phyloP scores from a whole-genome alignment of 2,113 vertebrate species.

The Myotis davidii region DNA sequence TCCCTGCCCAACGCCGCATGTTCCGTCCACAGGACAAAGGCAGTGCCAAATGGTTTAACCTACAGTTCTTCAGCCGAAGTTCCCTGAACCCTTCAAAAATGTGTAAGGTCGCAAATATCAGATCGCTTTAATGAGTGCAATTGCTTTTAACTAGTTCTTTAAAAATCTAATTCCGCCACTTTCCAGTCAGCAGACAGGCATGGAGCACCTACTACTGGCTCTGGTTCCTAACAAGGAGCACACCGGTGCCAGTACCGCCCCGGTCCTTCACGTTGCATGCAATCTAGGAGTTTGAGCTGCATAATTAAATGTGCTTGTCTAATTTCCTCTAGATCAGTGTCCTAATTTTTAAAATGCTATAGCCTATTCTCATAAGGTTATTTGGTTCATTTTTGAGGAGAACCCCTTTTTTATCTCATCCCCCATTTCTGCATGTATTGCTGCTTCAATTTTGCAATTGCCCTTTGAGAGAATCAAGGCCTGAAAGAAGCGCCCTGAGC shows the following conservation, averaged over 20 bases:
- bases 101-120: neutral
- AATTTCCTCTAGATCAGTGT: neutral
- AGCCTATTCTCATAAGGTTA: neutral
- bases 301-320: neutral
- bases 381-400: neutral
- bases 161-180: neutral
- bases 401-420: neutral
- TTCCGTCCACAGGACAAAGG: rapidly evolving
- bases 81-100: neutral
- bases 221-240: neutral
- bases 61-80: neutral
- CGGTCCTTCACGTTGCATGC: neutral
- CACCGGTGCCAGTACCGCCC: neutral
- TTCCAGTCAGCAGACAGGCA: neutral
- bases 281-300: too few relatives aligned
- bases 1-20: rapidly evolving
- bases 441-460: neutral
- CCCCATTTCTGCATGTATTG: neutral
- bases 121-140: neutral
- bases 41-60: neutral
- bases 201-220: neutral
- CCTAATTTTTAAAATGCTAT: neutral
- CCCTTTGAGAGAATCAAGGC: neutral
- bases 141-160: slow-evolving; percentile 1
- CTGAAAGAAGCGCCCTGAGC: neutral